Evolutionary conservation across 2,113 vertebrate species (phyloP).

Genomic region (Erpornis zantholeuca): DNA sequence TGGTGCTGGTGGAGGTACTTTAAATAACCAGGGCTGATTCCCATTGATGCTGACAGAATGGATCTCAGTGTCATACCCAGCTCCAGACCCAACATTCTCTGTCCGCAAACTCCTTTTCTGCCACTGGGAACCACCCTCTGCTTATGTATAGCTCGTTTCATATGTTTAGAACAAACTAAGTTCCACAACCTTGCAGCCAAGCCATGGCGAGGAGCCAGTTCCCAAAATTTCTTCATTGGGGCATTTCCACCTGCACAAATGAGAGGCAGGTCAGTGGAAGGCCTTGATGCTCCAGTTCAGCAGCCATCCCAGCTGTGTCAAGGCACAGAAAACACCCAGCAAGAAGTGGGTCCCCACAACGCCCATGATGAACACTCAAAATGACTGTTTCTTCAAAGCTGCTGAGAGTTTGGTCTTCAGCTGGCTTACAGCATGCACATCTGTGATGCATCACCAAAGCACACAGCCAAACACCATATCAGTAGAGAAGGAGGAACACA

Average conservation of each 20-base stretch:
- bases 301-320: no score
- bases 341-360: not conserved
- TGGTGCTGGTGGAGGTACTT: not conserved
- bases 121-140: not conserved
- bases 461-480: not conserved
- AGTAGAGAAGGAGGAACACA: not conserved
- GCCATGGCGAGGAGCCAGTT: rapidly evolving
- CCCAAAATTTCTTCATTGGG: rapidly evolving
- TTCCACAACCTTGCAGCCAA: not conserved
- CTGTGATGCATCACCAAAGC: not conserved
- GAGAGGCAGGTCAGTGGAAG: not conserved
- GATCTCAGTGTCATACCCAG: not conserved
- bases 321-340: not conserved
- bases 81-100: not conserved
- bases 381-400: not conserved
- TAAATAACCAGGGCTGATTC: not conserved
- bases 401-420: not conserved
- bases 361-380: not conserved
- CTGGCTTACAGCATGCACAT: not conserved
- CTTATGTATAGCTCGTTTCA: no score
- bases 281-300: not conserved
- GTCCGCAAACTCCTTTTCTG: not conserved
- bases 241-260: not conserved
- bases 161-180: not conserved
- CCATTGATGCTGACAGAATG: rapidly evolving